Evolutionary conservation across 35 echinoderm and acorn worm genomes (phyloP).

Genomic region (Stichopus chloronotus): DNA sequence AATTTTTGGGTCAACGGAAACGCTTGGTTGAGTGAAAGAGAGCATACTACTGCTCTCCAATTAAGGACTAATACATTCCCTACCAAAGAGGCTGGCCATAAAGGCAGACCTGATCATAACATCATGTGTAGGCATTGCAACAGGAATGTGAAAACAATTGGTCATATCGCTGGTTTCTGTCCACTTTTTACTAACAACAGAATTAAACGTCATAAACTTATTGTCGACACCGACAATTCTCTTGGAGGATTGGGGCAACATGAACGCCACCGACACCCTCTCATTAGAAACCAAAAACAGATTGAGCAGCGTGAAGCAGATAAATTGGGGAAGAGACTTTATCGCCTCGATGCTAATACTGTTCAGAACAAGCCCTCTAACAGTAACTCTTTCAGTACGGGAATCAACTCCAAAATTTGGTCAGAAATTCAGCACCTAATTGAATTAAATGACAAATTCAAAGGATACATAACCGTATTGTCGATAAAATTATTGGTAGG

Average conservation of each 20-base stretch:
- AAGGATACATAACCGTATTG: neutral
- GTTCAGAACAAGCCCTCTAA: no score
- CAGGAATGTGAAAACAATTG: neutral
- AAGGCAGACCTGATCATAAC: neutral
- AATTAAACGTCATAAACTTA: no score
- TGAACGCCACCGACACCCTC: neutral
- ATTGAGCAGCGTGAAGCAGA: neutral
- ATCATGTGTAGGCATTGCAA: neutral
- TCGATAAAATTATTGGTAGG: neutral
- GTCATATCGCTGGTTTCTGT: constrained; percentile 22
- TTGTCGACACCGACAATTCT: no score
- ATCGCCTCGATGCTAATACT: no score
- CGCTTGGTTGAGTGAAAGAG: neutral
- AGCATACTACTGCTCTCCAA: neutral
- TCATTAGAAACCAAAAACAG: neutral
- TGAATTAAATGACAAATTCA: no score
- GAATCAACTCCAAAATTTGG: no score
- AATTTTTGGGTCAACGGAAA: neutral
- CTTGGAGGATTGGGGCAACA: neutral
- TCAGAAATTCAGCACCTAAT: no score
- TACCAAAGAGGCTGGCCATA: neutral
- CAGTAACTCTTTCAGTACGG: no score
- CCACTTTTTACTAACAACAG: neutral
- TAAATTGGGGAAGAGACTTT: no score
- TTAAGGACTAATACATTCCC: neutral